phyloP scores from a whole-genome alignment of 1,140 invertebrate genomes.

The Diorhabda sublineata region DNA sequence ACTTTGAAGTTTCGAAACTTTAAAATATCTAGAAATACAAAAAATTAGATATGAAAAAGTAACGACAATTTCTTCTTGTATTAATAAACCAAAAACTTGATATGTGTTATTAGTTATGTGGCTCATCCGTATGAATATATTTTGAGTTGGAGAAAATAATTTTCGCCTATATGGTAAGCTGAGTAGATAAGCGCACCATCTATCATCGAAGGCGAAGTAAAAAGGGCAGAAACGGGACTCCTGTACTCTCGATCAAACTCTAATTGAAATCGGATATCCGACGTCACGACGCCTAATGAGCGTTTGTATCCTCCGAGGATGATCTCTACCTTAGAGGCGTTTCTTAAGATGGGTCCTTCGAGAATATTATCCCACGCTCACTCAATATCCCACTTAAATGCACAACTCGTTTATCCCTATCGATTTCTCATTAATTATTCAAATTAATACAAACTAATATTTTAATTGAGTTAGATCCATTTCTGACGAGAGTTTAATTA shows the following conservation, averaged over 20 bases:
- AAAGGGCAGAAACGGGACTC: slow-evolving; percentile 38
- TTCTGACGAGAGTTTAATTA: no score
- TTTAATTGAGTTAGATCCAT: not conserved
- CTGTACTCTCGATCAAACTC: slow-evolving; percentile 38
- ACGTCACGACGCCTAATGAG: slow-evolving; percentile 32
- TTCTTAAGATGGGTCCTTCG: slow-evolving; percentile 33
- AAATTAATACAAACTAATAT: slow-evolving; percentile 18
- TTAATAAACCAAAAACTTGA: no score
- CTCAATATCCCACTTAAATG: slow-evolving; percentile 26
- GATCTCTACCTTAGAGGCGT: slow-evolving; percentile 23
- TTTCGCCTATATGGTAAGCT: not conserved
- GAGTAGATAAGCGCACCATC: slow-evolving; percentile 17
- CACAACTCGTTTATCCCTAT: slow-evolving; percentile 29
- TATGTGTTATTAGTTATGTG: no score
- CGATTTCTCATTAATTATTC: slow-evolving; percentile 37
- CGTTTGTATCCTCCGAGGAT: slow-evolving; percentile 26
- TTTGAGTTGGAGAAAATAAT: no score
- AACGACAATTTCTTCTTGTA: no score
- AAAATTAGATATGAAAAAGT: no score
- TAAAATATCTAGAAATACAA: no score
- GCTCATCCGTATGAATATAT: no score
- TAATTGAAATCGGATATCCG: slow-evolving; percentile 41
- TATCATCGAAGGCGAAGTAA: slow-evolving; percentile 38
- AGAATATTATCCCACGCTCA: slow-evolving; percentile 34
- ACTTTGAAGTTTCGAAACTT: no score